Evolutionary conservation across 2,888 invertebrate species (phyloP), one percentile per base, ranked within the genome.

Genomic region (Drosophila pegasa): DNA sequence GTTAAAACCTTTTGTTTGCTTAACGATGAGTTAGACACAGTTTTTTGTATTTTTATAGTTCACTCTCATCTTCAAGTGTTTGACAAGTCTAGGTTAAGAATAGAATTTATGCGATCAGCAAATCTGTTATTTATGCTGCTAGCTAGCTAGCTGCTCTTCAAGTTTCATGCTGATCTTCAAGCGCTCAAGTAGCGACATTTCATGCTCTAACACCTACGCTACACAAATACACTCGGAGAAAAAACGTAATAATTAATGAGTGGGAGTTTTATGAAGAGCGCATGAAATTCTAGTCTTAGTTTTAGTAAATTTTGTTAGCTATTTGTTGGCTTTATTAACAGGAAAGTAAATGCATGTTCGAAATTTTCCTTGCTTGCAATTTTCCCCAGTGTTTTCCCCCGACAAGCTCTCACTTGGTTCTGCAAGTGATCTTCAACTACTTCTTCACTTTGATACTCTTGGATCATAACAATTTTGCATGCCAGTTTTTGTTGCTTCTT

Each of bases 131-230:
- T 58, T 43, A 12, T 55, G 45, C 25, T n/a, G n/a, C n/a, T n/a
- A n/a, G n/a, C n/a, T n/a, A n/a, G n/a, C n/a, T n/a, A 9, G 43
- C n/a, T 57, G 38, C 29, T 51, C 40, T 66, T 69, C 22, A 56
- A 43, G 29, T 27, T 33, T 56, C 25, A 16, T 55, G 47, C 14
- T 12, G 55, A 62, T 72, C 58, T 59, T 63, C 62, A 63, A 9
- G 16, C 35, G 27, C 54, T 31, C 22, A 55, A 67, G 20, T 45
- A 54, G 57, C 56, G 54, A 33, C 38, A 51, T 41, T 62, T 1
- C 51, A 67, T 55, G 18, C 45, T 50, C 29, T 29, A 18, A 67
- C 66, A 55, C 67, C 71, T 38, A 71, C 71, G 55, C 57, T 45
- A 25, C 16, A 7, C 4, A 20, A 29, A n/a, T 12, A 54, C 31